A percentile compares a stretch with the other conserved stretches of the same genome.
phyloP scores from a whole-genome alignment of 37 sponge, comb jelly and placozoan genomes.

The Eunapius fragilis region DNA sequence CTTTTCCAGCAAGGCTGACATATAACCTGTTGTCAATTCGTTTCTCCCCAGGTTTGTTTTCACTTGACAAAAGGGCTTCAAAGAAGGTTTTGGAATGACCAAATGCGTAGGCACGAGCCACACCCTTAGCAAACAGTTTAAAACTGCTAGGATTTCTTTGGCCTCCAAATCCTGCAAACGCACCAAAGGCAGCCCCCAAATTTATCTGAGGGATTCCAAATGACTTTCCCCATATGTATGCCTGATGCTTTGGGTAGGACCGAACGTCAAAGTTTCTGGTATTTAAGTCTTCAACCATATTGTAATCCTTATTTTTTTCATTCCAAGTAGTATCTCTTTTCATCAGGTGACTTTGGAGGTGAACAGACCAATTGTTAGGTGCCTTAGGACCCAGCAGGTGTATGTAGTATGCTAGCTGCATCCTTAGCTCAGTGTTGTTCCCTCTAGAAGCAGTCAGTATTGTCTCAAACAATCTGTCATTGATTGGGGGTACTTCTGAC shows the following conservation, averaged over 20 bases:
- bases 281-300: constrained; percentile 44
- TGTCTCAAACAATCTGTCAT: not conserved
- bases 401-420: not conserved
- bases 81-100: constrained; percentile 24
- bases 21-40: not conserved
- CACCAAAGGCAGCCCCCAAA: constrained; percentile 49
- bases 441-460: not conserved
- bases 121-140: constrained; percentile 40
- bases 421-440: not conserved
- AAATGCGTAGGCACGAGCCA: constrained; percentile 47
- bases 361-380: not conserved
- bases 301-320: constrained; percentile 1
- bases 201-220: constrained; percentile 44
- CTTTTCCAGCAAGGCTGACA: not conserved
- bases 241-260: constrained; percentile 50
- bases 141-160: not conserved
- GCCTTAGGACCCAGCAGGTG: not conserved
- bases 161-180: constrained; percentile 49
- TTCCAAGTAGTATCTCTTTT: not conserved
- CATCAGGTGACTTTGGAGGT: not conserved
- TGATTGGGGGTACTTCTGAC: not conserved
- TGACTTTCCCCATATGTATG: constrained; percentile 68
- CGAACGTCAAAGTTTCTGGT: constrained; percentile 28
- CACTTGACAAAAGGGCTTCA: not conserved
- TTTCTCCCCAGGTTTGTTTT: not conserved